phyloP scores from a whole-genome alignment of 92 coral and sea anemone species.

The Phenganax stokvisi region DNA sequence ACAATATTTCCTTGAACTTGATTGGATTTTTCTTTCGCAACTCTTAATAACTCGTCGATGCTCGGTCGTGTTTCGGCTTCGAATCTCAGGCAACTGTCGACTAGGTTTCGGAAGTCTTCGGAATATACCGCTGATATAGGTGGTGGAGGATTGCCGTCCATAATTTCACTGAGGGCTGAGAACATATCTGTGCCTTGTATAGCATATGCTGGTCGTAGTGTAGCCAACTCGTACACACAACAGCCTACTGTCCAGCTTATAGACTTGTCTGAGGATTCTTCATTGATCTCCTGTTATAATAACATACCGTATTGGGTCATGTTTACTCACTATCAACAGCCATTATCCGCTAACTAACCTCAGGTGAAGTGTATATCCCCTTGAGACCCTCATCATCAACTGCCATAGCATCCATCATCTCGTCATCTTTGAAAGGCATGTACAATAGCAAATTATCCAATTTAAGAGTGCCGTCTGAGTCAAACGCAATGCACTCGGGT shows the following conservation, averaged over 20 bases:
- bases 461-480: conserved; percentile 72
- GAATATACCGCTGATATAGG: conserved; percentile 20
- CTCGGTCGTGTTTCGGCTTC: conserved; percentile 51
- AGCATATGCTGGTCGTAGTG: conserved; percentile 83
- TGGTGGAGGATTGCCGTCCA: conserved; percentile 77
- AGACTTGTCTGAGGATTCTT: conserved; percentile 58
- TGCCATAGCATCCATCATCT: conserved; percentile 64
- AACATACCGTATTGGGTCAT: no score
- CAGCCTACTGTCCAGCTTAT: conserved; percentile 86
- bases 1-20: conserved; percentile 22
- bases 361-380: conserved; percentile 84
- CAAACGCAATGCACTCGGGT: conserved; percentile 75
- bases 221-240: conserved; percentile 70
- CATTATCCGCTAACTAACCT: conserved; percentile 23
- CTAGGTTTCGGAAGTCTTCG: conserved; percentile 29
- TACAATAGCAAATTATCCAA: conserved; percentile 83
- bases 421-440: conserved; percentile 49
- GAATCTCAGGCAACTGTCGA: conserved; percentile 32
- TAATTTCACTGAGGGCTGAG: conserved; percentile 74
- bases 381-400: conserved; percentile 60
- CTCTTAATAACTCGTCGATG: conserved; percentile 50
- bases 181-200: conserved; percentile 88
- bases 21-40: conserved; percentile 40
- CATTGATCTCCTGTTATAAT: conserved; percentile 48
- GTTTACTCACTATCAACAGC: no score